These are phyloP conservation scores for Nipponia nippon DNA, from an alignment of 2,113 vertebrate species.

Conservation along the genomic window DNA sequence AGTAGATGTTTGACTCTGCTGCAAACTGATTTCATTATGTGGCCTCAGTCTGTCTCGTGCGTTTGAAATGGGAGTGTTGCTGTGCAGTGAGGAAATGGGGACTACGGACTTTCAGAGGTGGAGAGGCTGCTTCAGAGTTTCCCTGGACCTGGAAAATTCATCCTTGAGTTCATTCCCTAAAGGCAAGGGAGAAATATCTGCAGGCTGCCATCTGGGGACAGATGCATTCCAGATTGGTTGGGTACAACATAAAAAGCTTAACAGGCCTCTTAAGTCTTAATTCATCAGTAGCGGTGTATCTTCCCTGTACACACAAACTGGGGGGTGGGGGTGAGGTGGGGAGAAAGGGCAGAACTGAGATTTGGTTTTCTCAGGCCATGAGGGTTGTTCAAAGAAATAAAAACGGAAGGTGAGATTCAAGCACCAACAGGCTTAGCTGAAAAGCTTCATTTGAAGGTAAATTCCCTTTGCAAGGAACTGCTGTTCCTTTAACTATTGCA, in stretches of 20 bases:
- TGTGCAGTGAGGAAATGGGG: accelerated
- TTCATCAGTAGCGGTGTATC: not conserved
- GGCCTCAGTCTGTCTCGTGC: accelerated
- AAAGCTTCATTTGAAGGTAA: not conserved
- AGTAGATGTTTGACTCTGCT: not conserved
- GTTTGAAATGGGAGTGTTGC: not conserved
- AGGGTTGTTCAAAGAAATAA: not conserved
- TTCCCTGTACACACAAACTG: not conserved
- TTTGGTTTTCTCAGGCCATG: not conserved
- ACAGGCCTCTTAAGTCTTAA: not conserved
- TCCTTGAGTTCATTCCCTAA: not conserved
- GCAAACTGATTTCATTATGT: accelerated
- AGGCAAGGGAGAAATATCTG: not conserved
- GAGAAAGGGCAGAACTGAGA: not conserved
- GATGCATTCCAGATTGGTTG: no score
- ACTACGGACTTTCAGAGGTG: not conserved
- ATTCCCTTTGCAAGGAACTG: not conserved
- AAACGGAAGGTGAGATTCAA: not conserved
- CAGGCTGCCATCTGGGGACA: not conserved
- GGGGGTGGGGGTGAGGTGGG: not conserved
- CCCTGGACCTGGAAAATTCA: not conserved
- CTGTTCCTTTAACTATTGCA: not conserved
- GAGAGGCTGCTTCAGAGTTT: not conserved
- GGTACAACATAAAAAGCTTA: not conserved
- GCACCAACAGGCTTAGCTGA: not conserved